phyloP scores from a whole-genome alignment of 2,797 vertebrate genomes.

The Alcedo quadribrachys region DNA sequence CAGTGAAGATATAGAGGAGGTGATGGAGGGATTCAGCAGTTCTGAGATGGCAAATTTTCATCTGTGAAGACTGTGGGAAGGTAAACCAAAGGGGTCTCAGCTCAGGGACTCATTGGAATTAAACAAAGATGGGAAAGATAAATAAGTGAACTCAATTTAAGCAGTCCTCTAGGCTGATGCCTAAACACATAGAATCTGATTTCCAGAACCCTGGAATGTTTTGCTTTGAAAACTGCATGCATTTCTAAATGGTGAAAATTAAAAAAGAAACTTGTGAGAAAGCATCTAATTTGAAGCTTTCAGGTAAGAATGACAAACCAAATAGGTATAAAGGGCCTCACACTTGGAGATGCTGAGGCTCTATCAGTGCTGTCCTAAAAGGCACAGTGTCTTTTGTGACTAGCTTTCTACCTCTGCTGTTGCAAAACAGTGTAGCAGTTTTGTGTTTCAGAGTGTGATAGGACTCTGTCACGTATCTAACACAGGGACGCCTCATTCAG shows the following conservation, averaged over 20 bases:
- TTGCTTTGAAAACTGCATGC: background rate
- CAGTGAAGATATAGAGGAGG: background rate
- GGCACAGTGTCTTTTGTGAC: rapidly evolving
- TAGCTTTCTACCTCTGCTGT: background rate
- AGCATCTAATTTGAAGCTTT: background rate
- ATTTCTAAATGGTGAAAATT: background rate
- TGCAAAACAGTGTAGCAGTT: background rate
- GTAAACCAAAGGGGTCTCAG: background rate
- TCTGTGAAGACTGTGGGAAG: background rate
- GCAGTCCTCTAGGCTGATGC: background rate
- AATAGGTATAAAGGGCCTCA: background rate
- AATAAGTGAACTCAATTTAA: background rate
- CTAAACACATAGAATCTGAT: background rate
- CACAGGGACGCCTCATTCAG: rapidly evolving
- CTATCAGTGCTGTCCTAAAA: background rate
- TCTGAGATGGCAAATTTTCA: background rate
- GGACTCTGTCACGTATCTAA: rapidly evolving
- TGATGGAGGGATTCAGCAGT: background rate
- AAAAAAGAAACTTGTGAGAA: background rate
- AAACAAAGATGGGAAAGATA: background rate
- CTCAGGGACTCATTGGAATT: background rate
- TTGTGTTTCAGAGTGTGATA: background rate
- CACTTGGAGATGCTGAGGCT: background rate
- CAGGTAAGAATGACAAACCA: background rate
- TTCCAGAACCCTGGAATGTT: background rate